Conservation (phyloP, 2,113 vertebrate genomes). For the Tragelaphus scriptus region DNA sequence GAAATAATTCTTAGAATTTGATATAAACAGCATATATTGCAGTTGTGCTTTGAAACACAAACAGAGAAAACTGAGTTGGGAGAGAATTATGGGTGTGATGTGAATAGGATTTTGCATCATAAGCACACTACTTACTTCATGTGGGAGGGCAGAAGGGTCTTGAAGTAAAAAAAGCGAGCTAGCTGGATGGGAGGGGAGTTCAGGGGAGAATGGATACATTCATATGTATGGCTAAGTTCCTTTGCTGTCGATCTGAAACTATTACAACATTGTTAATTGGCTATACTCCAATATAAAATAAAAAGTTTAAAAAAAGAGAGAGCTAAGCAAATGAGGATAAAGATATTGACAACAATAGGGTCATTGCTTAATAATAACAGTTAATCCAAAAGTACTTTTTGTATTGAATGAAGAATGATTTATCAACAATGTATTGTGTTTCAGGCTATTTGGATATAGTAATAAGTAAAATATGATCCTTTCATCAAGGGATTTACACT, state of each 20-base stretch:
- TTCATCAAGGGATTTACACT: not conserved
- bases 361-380: not conserved
- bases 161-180: not conserved
- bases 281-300: not conserved
- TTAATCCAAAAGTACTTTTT: not conserved
- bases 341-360: not conserved
- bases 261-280: not conserved
- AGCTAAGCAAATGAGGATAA: not conserved
- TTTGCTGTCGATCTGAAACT: not conserved
- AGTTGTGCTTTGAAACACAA: not conserved
- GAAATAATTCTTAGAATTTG: not conserved
- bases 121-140: fast-evolving
- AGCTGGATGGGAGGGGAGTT: not conserved
- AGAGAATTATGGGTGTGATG: fast-evolving
- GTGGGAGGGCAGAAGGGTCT: not conserved
- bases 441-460: not conserved
- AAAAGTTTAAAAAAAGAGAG: not conserved
- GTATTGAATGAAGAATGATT: not conserved
- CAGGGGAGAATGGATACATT: not conserved
- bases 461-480: not conserved
- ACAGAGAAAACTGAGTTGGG: not conserved
- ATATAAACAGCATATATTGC: not conserved
- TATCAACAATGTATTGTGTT: not conserved
- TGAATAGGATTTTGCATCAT: not conserved
- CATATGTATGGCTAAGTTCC: not conserved